Evolutionary conservation across 2,113 vertebrate species (phyloP), one percentile per base, ranked within the genome.

Genomic region (Corythaixoides concolor): DNA sequence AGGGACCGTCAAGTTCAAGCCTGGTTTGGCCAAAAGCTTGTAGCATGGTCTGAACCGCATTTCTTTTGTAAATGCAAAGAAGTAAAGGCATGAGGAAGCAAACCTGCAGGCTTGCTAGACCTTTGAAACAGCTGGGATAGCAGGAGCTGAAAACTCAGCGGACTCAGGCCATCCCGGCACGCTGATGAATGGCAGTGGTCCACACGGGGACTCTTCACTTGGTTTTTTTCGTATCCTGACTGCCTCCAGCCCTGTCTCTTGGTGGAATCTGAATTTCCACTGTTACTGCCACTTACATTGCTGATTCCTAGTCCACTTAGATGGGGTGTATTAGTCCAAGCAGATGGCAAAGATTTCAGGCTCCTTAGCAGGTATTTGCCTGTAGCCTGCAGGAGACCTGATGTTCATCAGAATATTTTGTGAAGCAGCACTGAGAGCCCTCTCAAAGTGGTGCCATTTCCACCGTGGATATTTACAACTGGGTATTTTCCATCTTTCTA

Each of bases 121-220:
- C 74, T 62, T 21, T 32, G 19, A 33, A 62, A 45, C 22, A 33
- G 39, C 47, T 39, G 33, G 8, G 37, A 62, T 12, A 60, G 56
- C 56, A 37, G 28, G 33, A 62, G 37, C 17, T 64, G 35, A 52
- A 45, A 60, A 53, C 30, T 20, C 2, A 1, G 23, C 3, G 27
- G 7, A 18, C 8, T 14, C 32, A 43, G 55, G 27, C 37, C 49
- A 32, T 11, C 12, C 39, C 39, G 43, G 47, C 35, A 16, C 1
- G 5, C 52, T 26, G 73, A 23, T 30, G 43, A 41, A 45, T 3
- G 32, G n/a, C 35, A 50, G 52, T 5, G 28, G 28, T 74, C 24
- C n/a, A 33, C 1, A 5, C 1, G 2, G 13, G 37, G 47, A 35
- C 43, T 15, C 16, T 27, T 22, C 3, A 3, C 33, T 39, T 33